These are phyloP conservation scores for Lagopus muta DNA, from an alignment of 2,113 vertebrate genomes.

Conservation along the genomic window DNA sequence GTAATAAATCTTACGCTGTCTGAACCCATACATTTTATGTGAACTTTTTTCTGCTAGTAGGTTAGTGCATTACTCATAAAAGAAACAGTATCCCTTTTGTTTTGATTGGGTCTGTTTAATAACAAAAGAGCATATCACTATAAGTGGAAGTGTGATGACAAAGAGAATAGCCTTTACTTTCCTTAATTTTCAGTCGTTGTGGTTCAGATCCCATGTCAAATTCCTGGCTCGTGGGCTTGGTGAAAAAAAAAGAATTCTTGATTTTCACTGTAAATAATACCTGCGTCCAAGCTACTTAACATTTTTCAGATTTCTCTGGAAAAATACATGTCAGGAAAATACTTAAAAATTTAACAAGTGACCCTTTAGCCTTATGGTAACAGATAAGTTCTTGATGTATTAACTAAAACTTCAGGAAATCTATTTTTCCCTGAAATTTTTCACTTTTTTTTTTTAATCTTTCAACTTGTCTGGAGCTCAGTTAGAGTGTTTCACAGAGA, in stretches of 20 bases:
- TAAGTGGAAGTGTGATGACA: conserved; percentile 72
- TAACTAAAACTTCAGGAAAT: conserved; percentile 9
- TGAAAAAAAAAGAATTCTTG: not conserved
- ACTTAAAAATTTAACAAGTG: not conserved
- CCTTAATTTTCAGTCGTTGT: conserved; percentile 25
- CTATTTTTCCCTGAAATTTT: conserved; percentile 17
- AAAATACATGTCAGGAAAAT: not conserved
- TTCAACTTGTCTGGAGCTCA: not conserved
- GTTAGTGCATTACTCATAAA: conserved; percentile 94
- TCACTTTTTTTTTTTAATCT: conserved; percentile 4
- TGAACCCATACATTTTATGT: conserved; percentile 82
- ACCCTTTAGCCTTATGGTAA: not conserved
- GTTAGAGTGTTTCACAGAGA: conserved; percentile 34
- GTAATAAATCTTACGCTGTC: conserved; percentile 99
- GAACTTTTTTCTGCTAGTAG: conserved; percentile 83
- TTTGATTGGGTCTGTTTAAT: conserved; percentile 90
- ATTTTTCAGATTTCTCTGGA: conserved; percentile 18
- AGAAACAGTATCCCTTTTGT: conserved; percentile 96
- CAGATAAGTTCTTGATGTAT: conserved; percentile 4
- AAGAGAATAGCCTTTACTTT: conserved; percentile 62
- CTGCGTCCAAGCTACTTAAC: conserved; percentile 17
- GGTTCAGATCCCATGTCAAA: conserved; percentile 53
- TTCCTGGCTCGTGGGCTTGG: conserved; percentile 32
- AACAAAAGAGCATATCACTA: conserved; percentile 83
- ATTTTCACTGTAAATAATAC: conserved; percentile 45